Evolutionary conservation across 2,797 vertebrate species (phyloP).

Genomic region (Propithecus perrieri): DNA sequence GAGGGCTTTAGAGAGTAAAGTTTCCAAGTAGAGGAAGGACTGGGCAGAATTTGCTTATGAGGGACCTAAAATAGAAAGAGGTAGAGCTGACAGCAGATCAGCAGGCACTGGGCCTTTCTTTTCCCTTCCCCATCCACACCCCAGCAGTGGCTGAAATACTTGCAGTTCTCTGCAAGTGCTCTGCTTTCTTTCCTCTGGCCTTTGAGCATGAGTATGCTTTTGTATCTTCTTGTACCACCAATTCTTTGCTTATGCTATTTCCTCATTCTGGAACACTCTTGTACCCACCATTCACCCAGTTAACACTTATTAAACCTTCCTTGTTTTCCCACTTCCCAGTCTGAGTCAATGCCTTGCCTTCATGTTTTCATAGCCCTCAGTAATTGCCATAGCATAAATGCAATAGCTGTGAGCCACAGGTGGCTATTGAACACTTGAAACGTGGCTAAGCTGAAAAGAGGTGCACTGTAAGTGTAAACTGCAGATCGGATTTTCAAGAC

Average conservation of each 20-base stretch:
- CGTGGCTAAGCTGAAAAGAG: neutral
- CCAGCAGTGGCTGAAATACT: neutral
- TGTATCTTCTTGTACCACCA: neutral
- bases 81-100: neutral
- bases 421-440: neutral
- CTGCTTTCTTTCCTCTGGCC: neutral
- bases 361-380: neutral
- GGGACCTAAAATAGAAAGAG: neutral
- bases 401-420: neutral
- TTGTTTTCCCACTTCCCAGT: neutral
- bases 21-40: neutral
- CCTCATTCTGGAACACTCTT: neutral
- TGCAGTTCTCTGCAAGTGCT: neutral
- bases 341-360: neutral
- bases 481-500: conserved; percentile 8
- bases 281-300: neutral
- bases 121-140: neutral
- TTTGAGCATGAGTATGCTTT: neutral
- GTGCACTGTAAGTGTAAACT: neutral
- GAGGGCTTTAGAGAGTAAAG: neutral
- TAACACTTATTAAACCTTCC: neutral
- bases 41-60: neutral
- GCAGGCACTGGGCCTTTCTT: neutral
- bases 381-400: neutral
- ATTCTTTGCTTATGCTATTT: neutral